Base-by-base conservation (phyloP, 2,797 vertebrate genomes). In the Channallabes apus region DNA sequence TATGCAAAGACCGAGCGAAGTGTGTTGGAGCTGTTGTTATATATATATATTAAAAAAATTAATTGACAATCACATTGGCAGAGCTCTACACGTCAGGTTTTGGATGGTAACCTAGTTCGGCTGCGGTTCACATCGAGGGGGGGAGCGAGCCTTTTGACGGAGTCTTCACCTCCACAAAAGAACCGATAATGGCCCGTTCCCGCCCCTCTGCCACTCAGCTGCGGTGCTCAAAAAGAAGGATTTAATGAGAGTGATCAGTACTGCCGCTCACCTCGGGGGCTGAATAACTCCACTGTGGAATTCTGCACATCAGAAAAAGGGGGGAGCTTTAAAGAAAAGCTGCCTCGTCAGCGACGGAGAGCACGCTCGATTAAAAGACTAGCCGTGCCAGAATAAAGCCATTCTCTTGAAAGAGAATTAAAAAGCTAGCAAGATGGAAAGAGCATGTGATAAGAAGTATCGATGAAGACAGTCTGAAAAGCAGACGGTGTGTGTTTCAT, bases 361-460 rank as follows among this genome's bases (percentile, higher is more conserved):
- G 59, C 35, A 64, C 24, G 18, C 65, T 86, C 71, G 65, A 76
- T 77, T 71, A 87, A 89, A 84, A 73, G 32, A 79, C 72, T 75
- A 35, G 75, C 54, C 22, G 59, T 61, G 86, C 88, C 88, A 89
- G 85, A 91, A 91, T 90, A 82, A 14, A 77, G 72, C 80, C 67
- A 32, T 73, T 76, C 22, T 58, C 41, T 75, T 84, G 88, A 86
- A 38, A 81, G 29, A 58, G 59, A 64, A 35, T 76, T 17, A 58
- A 76, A 58, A 32, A 22, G 54, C 8, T 29, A 65, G 27, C 58
- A 17, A 58, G 85, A 81, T 61, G 69, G 77, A 64, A 20, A 6
- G 0, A 32, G 83, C 82, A 61, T 73, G 38, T 68, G 72, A 85
- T 81, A 75, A 38, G n/a, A 76, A 41, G 79, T 72, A 86, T 38